Conservation (phyloP, 1,140 invertebrate species). For the Lepidostoma basale region DNA sequence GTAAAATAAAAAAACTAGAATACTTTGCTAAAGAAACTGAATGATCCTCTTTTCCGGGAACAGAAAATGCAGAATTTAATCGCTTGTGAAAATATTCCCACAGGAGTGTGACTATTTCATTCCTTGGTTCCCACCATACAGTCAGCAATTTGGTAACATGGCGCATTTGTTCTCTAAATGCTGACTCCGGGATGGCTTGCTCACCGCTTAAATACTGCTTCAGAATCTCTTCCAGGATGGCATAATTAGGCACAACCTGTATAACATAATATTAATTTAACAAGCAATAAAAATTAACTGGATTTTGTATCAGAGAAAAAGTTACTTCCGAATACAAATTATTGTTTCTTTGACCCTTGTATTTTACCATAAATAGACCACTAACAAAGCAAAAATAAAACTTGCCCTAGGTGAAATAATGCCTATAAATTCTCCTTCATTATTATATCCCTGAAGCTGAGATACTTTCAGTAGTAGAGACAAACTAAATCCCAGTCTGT, state of each 20-base stretch:
- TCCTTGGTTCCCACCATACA: slow-evolving; percentile 41
- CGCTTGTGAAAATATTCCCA: slow-evolving; percentile 46
- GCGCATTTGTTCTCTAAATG: slow-evolving; percentile 32
- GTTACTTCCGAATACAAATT: too few relatives aligned
- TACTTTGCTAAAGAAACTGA: slow-evolving; percentile 25
- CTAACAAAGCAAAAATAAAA: background rate
- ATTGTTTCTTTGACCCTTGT: too few relatives aligned
- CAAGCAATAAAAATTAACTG: too few relatives aligned
- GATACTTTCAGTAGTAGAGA: slow-evolving; percentile 31
- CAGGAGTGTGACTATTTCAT: slow-evolving; percentile 38
- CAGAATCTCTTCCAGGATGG: slow-evolving; percentile 36
- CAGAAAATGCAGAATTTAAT: slow-evolving; percentile 40
- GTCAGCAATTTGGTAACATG: slow-evolving; percentile 34
- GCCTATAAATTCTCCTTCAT: slow-evolving; percentile 12
- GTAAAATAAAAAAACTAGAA: background rate
- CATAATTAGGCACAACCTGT: slow-evolving; percentile 40
- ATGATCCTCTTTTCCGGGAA: slow-evolving; percentile 28
- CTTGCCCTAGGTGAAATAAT: slow-evolving; percentile 26
- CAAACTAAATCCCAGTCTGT: slow-evolving; percentile 35
- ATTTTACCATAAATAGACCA: too few relatives aligned
- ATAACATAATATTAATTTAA: too few relatives aligned
- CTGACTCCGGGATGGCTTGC: slow-evolving; percentile 31
- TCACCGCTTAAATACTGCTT: slow-evolving; percentile 24
- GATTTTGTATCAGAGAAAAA: too few relatives aligned
- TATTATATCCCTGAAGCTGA: slow-evolving; percentile 22